Evolutionary conservation across 2,113 vertebrate species (phyloP).

Genomic region (Lanius ludovicianus): DNA sequence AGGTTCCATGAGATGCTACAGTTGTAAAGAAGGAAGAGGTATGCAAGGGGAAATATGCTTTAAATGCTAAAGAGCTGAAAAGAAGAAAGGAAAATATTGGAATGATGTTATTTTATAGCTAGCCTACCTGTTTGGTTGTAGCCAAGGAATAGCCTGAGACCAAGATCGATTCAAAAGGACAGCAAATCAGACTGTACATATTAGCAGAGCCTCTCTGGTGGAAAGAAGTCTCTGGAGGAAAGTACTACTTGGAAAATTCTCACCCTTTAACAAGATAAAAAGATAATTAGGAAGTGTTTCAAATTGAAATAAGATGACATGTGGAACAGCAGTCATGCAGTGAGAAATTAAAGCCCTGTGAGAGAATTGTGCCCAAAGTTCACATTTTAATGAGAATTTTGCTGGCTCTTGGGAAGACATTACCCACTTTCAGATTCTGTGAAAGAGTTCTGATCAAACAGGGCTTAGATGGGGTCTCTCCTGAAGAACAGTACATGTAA

Average conservation of each 20-base stretch:
- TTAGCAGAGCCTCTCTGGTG: background rate
- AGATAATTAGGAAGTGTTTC: slow-evolving; percentile 45
- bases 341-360: slow-evolving; percentile 35
- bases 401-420: background rate
- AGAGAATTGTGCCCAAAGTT: background rate
- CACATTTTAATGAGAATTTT: slow-evolving; percentile 55
- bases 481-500: background rate
- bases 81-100: background rate
- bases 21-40: background rate
- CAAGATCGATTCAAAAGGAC: background rate
- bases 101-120: background rate
- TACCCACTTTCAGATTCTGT: background rate
- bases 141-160: background rate
- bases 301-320: slow-evolving; percentile 17
- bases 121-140: background rate
- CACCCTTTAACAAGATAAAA: slow-evolving; percentile 23
- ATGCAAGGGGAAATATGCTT: background rate
- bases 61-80: background rate
- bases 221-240: slow-evolving; percentile 11
- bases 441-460: background rate
- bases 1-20: background rate
- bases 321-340: background rate
- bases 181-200: background rate
- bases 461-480: background rate
- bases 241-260: slow-evolving; percentile 14